Evolutionary conservation across 1,140 invertebrate species (phyloP).

Genomic region (Ditylenchus dipsaci): DNA sequence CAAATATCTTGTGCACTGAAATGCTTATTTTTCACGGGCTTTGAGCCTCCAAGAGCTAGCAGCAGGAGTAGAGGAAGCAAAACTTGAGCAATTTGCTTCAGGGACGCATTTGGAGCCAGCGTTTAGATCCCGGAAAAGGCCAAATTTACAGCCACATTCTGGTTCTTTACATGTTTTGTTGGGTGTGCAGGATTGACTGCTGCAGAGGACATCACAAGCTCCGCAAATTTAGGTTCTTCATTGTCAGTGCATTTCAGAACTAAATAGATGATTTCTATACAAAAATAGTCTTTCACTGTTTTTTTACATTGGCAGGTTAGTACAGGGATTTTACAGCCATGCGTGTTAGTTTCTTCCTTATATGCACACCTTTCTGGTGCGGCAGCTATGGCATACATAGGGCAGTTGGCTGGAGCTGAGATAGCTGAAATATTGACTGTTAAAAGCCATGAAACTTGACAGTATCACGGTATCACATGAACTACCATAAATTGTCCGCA

Average conservation of each 20-base stretch:
- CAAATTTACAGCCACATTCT: slow-evolving; percentile 34
- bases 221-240: slow-evolving; percentile 26
- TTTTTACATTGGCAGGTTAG: slow-evolving; percentile 16
- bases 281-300: not conserved
- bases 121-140: slow-evolving; percentile 24
- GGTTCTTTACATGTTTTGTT: slow-evolving; percentile 14
- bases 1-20: too few relatives aligned
- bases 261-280: not conserved
- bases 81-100: not conserved
- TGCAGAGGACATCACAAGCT: slow-evolving; percentile 18
- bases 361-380: slow-evolving; percentile 18
- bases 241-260: slow-evolving; percentile 21
- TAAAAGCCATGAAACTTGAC: too few relatives aligned
- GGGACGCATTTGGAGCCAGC: slow-evolving; percentile 6
- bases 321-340: slow-evolving; percentile 11
- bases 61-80: too few relatives aligned
- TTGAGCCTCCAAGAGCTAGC: not conserved
- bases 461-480: too few relatives aligned
- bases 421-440: too few relatives aligned
- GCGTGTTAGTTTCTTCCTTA: slow-evolving; percentile 16
- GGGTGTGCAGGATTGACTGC: slow-evolving; percentile 1
- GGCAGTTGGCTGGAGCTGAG: not conserved
- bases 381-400: slow-evolving; percentile 1
- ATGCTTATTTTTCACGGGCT: too few relatives aligned
- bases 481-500: too few relatives aligned